Base-by-base conservation (phyloP, 2,888 invertebrate genomes). In the Julus scandinavius region DNA sequence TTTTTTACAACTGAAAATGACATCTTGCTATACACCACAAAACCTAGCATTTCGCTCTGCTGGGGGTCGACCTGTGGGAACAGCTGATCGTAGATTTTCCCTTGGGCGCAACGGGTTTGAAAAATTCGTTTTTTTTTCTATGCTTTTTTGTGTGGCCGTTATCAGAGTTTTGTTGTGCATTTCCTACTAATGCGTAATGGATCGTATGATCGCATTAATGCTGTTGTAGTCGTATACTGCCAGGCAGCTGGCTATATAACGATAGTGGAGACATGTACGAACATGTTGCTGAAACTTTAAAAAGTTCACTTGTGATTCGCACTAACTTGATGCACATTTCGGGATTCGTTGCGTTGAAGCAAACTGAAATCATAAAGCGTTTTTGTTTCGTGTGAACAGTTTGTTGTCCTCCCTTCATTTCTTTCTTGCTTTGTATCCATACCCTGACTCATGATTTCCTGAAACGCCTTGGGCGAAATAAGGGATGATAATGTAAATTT, bases 41-140 rank as follows among this genome's bases (percentile, higher is more conserved):
- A 72, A 6, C 72, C 29, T 29, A 38, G 11, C 11, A 13, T 11
- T 38, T 29, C 80, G 5, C 80, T 80, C 80, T 80, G 80, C 80
- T 29, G 80, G 80, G 80, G 80, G 80, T 80, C 80, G 38, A 80
- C 80, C 13, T 38, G 80, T 80, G 80, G 80, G 80, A 80, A 80
- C 80, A 80, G 80, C 80, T 80, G 80, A 80, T 80, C 80, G 80
- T 13, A 3, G 38, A 38, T 80, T 80, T 29, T 29, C 29, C 38
- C 38, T 54, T 38, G 80, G 80, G 13, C 38, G 13, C 80, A 80
- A 80, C 80, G 80, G 80, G 80, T 38, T 38, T 80, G 13, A 9
- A 54, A 15, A 45, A 13, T 80, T 9, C 38, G 9, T 38, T 38
- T 13, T 54, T 54, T 54, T 54, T 54, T 13, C 13, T 13, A 54